Evolutionary conservation across 1,140 invertebrate genomes (phyloP), one percentile per base, ranked within the genome.

Genomic region (Stegodyphus dumicola): DNA sequence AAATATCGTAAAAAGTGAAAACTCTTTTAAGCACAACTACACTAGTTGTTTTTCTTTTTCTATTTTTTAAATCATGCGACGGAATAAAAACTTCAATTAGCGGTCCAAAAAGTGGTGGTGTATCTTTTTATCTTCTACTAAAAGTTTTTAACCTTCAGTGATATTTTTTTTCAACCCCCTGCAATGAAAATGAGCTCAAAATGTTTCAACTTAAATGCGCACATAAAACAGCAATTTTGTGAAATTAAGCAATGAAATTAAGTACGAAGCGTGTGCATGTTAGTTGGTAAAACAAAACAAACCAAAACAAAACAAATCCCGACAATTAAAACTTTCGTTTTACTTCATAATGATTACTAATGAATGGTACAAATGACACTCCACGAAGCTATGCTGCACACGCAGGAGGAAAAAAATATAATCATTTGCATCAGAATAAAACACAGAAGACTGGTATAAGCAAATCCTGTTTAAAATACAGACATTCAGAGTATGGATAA

Each of bases 31-130:
- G 71, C 49, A 71, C 15, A 11, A 11, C 56, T 60, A 5, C 15
- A 11, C 9, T 15, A 11, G 9, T 15, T 11, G 9, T 60, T 60
- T 60, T 60, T 60, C 1, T 15, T 60, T 15, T 15, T 2, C 4
- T 66, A 74, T 75, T 80, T 70, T 51, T 71, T 52, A 11, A n/a
- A 18, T 51, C 15, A 10, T 52, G 33, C 33, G 49, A 11, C 51
- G 53, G 49, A 66, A 56, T 76, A 85, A 85, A 85, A 85, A 85
- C 51, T 76, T 85, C 81, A 85, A 85, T 85, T 85, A 85, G 65
- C 73, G 18, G 18, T 64, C 60, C 56, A 60, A 76, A 69, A 85
- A 85, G 74, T 76, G 64, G 53, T 56, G 48, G 81, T 51, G 64
- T 56, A 60, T 69, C 49, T 85, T 77, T 85, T 64, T 15, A 15